Evolutionary conservation across 2,888 invertebrate species (phyloP).

Genomic region (Nemotelus nigrinus): DNA sequence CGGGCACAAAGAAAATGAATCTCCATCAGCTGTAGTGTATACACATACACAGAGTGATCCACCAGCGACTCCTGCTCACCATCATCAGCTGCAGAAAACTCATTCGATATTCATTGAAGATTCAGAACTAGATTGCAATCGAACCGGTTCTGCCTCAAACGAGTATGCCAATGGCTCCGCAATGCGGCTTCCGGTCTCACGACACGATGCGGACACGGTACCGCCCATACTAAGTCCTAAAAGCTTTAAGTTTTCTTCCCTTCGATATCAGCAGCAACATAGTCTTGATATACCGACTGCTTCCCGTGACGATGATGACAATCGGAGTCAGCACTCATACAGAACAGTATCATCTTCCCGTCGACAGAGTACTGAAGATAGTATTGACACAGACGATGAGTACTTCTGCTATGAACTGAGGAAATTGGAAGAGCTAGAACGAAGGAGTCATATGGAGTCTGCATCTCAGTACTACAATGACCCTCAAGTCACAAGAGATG

Average conservation of each 20-base stretch:
- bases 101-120: conserved; percentile 57
- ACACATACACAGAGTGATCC: background rate
- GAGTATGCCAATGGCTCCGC: background rate
- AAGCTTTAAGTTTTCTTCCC: conserved; percentile 70
- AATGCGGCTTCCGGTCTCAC: background rate
- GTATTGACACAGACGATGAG: conserved; percentile 92
- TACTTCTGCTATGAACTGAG: conserved; percentile 91
- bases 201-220: conserved; percentile 39
- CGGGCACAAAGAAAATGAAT: background rate
- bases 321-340: conserved; percentile 86
- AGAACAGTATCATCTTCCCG: conserved; percentile 88
- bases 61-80: conserved; percentile 14
- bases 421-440: conserved; percentile 86
- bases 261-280: conserved; percentile 73
- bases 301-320: conserved; percentile 83
- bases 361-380: conserved; percentile 90
- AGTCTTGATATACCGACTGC: conserved; percentile 83
- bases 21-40: background rate
- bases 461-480: conserved; percentile 49
- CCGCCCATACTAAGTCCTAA: conserved; percentile 57
- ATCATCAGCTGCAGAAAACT: conserved; percentile 54
- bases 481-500: background rate
- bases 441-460: conserved; percentile 74
- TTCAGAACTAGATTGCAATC: conserved; percentile 46
- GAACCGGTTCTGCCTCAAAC: conserved; percentile 14